Conservation (phyloP, 2,113 vertebrate species). For the Taurulus bubalis region DNA sequence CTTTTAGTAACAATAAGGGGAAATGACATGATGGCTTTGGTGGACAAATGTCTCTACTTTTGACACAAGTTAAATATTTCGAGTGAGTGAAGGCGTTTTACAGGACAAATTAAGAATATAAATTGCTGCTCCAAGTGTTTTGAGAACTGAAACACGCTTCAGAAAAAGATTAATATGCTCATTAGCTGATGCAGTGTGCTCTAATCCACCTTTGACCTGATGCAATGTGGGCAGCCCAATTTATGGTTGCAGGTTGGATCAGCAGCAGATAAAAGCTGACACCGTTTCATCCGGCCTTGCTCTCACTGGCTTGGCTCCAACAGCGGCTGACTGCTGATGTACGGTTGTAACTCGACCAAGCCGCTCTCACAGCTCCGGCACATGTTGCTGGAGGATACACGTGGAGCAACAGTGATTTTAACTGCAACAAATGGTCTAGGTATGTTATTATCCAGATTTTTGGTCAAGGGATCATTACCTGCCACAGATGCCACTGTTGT, state of each 20-base stretch:
- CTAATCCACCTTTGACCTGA: constrained; percentile 50
- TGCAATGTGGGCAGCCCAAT: constrained; percentile 32
- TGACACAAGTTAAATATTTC: neutral
- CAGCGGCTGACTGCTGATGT: constrained; percentile 50
- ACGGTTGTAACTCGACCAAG: constrained; percentile 48
- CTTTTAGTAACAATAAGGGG: neutral
- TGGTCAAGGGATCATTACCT: constrained; percentile 76
- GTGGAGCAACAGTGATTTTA: constrained; percentile 79
- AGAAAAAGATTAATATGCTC: constrained; percentile 28
- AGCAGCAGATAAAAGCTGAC: constrained; percentile 68
- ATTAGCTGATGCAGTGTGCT: constrained; percentile 39
- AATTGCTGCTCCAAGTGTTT: neutral
- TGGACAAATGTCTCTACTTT: neutral
- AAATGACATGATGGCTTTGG: too few relatives aligned
- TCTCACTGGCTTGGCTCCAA: constrained; percentile 54
- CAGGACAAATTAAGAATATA: constrained; percentile 8
- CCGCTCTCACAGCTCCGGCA: constrained; percentile 57
- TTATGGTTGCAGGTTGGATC: constrained; percentile 60
- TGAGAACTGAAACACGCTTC: neutral
- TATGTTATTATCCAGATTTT: constrained; percentile 76
- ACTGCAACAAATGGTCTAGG: constrained; percentile 79
- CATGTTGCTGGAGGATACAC: constrained; percentile 75
- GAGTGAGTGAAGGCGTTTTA: neutral
- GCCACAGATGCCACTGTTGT: constrained; percentile 80
- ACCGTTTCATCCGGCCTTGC: constrained; percentile 41